Evolutionary conservation across 2,113 vertebrate genomes (phyloP), one percentile per base, ranked within the genome.

Genomic region (Crocuta crocuta): DNA sequence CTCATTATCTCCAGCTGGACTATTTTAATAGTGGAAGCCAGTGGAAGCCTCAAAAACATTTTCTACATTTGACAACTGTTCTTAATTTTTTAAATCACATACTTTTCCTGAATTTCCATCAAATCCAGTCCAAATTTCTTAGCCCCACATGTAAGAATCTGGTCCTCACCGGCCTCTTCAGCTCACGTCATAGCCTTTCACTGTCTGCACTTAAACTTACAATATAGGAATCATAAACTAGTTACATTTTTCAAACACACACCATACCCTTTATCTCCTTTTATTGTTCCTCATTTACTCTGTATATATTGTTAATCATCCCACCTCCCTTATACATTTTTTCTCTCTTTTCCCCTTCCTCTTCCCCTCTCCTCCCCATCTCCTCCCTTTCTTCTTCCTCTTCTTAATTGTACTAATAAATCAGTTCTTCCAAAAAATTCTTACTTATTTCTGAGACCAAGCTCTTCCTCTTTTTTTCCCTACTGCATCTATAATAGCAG

Each of bases 151-250:
- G 15, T 13, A 17, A 7, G 28, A 73, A 0, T 78, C 12, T 76
- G 11, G 1, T 33, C 5, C 26, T 19, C 15, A 71, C 1, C 10
- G 53, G 2, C 0, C 15, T 39, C 39, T 45, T 45, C 2, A 66
- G n/a, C 6, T 63, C 23, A 26, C n/a, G 13, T 63, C 23, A 26
- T n/a, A 16, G 13, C 10, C 9, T 91, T 10, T 55, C 16, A 24
- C 5, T 70, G 3, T 88, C 7, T 85, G 5, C 8, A 4, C 4
- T 31, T 55, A 79, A 10, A 39, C 21, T 28, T 71, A 35, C 8
- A 43, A 6, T 66, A 43, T 11, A 73, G 3, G 31, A 74, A 61
- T 21, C 53, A 26, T 73, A 58, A 90, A 45, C 17, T 68, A 76
- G 84, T 61, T 53, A 23, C 1, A 66, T 66, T 79, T 83, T 68